These are phyloP conservation scores for Coelogynopora nodosa DNA, from an alignment of 2,888 invertebrate genomes.

Conservation along the genomic window DNA sequence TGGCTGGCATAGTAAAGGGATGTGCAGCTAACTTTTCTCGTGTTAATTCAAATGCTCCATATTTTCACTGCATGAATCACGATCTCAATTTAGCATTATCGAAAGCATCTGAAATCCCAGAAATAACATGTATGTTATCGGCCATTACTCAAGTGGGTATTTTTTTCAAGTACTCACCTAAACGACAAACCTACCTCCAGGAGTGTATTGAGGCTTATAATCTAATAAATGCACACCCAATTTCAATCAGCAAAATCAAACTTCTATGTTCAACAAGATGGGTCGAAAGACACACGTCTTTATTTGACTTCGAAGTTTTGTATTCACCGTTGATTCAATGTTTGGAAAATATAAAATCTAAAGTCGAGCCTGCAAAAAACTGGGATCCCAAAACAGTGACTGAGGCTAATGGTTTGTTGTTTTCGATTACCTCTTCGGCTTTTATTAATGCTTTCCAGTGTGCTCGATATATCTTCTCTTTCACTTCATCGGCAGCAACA, in stretches of 20 bases:
- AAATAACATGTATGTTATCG: slow-evolving; percentile 1
- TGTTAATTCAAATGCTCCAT: not conserved
- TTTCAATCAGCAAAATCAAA: slow-evolving; percentile 2
- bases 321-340: slow-evolving; percentile 12
- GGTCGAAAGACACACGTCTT: not conserved
- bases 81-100: slow-evolving; percentile 5
- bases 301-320: slow-evolving; percentile 9
- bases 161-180: not conserved
- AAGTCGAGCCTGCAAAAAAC: not conserved
- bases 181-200: not conserved
- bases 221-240: slow-evolving; percentile 21
- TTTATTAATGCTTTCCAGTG: slow-evolving; percentile 23
- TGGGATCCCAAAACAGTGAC: not conserved
- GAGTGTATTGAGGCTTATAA: not conserved
- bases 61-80: not conserved
- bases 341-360: slow-evolving; percentile 6
- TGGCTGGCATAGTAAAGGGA: not conserved
- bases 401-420: slow-evolving; percentile 25
- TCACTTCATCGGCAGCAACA: not conserved
- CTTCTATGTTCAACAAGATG: slow-evolving; percentile 17
- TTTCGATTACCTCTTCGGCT: not conserved
- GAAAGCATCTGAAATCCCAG: slow-evolving; percentile 4
- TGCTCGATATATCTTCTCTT: not conserved
- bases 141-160: slow-evolving; percentile 9
- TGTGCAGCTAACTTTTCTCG: not conserved